Evolutionary conservation across 2,113 vertebrate species (phyloP).

Genomic region (Physeter macrocephalus): DNA sequence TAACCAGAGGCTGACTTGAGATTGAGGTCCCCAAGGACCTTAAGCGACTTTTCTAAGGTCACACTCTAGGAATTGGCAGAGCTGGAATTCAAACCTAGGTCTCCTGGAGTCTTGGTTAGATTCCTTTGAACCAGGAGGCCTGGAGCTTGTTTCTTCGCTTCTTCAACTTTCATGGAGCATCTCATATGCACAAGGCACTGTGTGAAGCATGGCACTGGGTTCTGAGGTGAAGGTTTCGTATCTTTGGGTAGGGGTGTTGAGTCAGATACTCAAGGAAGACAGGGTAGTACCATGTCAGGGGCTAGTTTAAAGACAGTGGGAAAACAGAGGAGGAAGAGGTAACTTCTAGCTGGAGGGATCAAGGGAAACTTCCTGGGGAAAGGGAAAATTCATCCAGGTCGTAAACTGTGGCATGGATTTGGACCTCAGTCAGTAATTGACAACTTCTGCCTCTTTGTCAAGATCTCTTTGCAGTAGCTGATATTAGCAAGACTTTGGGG

Average conservation of each 20-base stretch:
- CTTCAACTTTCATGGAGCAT: accelerated
- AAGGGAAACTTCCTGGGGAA: background rate
- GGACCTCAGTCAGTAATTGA: background rate
- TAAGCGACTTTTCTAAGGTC: background rate
- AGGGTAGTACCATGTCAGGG: background rate
- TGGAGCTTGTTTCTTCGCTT: background rate
- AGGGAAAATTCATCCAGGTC: background rate
- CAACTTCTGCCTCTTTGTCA: background rate
- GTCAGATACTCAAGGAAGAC: background rate
- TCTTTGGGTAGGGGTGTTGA: background rate
- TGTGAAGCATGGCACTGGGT: background rate
- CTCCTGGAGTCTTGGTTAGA: background rate
- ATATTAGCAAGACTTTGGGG: background rate
- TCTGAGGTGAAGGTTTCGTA: background rate
- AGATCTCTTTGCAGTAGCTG: background rate
- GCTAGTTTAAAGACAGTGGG: background rate
- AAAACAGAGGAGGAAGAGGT: background rate
- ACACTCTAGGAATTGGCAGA: background rate
- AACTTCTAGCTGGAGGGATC: background rate
- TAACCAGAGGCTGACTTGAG: background rate
- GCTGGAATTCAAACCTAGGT: background rate
- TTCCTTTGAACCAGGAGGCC: background rate
- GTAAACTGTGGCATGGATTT: background rate
- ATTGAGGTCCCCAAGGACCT: background rate
- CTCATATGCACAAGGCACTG: background rate